Percentiles rank a stretch among this genome's conserved stretches.
These are phyloP conservation scores for Drosophila insularis DNA, from an alignment of 1,140 invertebrate genomes.

Conservation along the genomic window DNA sequence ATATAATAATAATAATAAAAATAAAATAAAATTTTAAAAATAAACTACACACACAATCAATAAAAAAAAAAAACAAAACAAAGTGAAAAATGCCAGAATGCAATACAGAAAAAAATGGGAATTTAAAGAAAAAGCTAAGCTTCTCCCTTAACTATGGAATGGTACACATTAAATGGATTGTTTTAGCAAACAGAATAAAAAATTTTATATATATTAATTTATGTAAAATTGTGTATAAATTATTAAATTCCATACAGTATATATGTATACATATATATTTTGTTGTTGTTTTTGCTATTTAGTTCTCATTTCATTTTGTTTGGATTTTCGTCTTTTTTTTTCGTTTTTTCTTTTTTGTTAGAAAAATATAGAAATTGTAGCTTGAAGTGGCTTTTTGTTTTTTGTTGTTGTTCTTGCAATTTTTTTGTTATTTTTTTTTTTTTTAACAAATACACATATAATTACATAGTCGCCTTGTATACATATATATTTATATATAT, in stretches of 20 bases:
- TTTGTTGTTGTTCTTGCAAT: conserved; percentile 24
- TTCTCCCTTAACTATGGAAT: conserved; percentile 28
- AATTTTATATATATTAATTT: neutral
- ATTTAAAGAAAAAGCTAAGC: conserved; percentile 37
- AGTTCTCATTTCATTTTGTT: conserved; percentile 47
- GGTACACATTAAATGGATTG: neutral
- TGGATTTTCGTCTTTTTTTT: conserved; percentile 13
- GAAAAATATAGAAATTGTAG: conserved; percentile 71
- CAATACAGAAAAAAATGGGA: neutral
- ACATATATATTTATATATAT: conserved; percentile 20
- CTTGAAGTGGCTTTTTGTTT: conserved; percentile 25
- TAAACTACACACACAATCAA: conserved; percentile 61
- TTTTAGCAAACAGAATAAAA: neutral
- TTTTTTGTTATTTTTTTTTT: conserved; percentile 21
- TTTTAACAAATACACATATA: conserved; percentile 10
- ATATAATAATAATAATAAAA: conserved; percentile 45
- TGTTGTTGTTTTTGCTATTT: conserved; percentile 25
- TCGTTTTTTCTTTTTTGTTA: conserved; percentile 34
- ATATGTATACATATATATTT: conserved; percentile 30
- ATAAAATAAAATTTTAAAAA: conserved; percentile 53
- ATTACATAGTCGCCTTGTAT: conserved; percentile 38
- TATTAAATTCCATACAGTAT: conserved; percentile 57
- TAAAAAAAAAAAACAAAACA: conserved; percentile 29
- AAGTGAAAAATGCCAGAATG: neutral
- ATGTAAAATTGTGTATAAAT: conserved; percentile 41